phyloP scores from a whole-genome alignment of 2,797 vertebrate species.

The Melanotaenia parkinsoni region DNA sequence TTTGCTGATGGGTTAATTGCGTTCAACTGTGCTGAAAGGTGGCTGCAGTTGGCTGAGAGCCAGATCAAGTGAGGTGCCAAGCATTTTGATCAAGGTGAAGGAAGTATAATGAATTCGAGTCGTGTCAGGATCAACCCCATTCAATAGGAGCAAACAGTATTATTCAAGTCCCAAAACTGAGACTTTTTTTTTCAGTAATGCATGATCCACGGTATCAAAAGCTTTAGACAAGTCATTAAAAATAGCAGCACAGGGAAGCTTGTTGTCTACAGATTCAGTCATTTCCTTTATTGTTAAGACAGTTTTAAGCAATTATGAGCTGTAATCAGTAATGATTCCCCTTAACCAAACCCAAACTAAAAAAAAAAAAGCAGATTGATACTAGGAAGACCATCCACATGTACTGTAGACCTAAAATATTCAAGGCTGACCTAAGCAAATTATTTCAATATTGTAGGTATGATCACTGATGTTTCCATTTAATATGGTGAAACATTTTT shows the following conservation, averaged over 20 bases:
- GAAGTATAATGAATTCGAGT: too few relatives aligned
- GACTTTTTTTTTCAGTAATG: neutral
- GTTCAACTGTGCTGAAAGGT: too few relatives aligned
- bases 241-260: neutral
- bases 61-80: neutral
- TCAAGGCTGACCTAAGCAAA: neutral
- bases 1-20: neutral
- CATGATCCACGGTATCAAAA: too few relatives aligned
- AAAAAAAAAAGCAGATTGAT: too few relatives aligned
- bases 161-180: neutral
- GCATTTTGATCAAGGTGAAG: too few relatives aligned
- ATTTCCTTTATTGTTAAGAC: neutral
- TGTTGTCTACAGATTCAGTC: neutral
- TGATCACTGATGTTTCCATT: neutral
- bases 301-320: too few relatives aligned
- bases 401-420: neutral
- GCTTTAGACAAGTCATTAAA: too few relatives aligned
- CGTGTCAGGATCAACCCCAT: neutral
- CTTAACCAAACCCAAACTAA: neutral
- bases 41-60: neutral
- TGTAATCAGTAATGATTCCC: neutral
- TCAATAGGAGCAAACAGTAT: neutral
- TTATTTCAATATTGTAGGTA: neutral
- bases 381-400: neutral
- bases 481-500: neutral